Percentiles rank a stretch among this genome's conserved stretches.
These are phyloP conservation scores for Paratilapia polleni DNA, from an alignment of 2,113 vertebrate genomes.

Conservation along the genomic window DNA sequence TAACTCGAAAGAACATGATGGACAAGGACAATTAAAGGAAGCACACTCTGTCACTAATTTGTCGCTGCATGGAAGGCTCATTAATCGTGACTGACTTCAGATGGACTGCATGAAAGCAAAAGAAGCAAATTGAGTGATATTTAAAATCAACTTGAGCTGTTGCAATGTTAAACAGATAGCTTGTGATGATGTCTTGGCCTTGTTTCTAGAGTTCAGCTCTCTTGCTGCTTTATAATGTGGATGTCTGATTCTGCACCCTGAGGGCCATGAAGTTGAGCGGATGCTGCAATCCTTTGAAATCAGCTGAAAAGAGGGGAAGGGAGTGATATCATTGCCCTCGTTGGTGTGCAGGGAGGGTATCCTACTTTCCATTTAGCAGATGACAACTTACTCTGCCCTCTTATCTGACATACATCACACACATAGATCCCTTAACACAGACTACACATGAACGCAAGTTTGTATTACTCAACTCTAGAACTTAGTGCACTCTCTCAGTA, in stretches of 20 bases:
- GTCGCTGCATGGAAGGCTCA: background rate
- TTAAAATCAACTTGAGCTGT: slow-evolving; percentile 28
- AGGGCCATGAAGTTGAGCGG: slow-evolving; percentile 32
- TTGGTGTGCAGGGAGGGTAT: slow-evolving; percentile 27
- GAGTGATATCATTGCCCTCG: slow-evolving; percentile 27
- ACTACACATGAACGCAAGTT: background rate
- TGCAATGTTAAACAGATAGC: slow-evolving; percentile 23
- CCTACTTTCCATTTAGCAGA: slow-evolving; percentile 28
- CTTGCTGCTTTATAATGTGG: slow-evolving; percentile 34
- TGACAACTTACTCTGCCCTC: background rate
- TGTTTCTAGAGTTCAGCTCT: slow-evolving; percentile 48
- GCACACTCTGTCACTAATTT: slow-evolving; percentile 15
- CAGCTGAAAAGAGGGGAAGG: slow-evolving; percentile 1
- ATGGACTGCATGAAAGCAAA: background rate
- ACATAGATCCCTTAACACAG: background rate
- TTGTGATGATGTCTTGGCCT: slow-evolving; percentile 24
- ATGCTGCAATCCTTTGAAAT: slow-evolving; percentile 77
- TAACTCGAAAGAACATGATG: background rate
- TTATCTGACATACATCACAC: slow-evolving; percentile 24
- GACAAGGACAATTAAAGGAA: slow-evolving; percentile 46
- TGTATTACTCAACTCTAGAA: background rate
- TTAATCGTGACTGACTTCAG: slow-evolving; percentile 41
- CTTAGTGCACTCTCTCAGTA: background rate
- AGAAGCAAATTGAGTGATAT: slow-evolving; percentile 15
- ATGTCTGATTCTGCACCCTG: slow-evolving; percentile 47